Conservation (phyloP, 2,113 vertebrate genomes). For the Peromyscus maniculatus region DNA sequence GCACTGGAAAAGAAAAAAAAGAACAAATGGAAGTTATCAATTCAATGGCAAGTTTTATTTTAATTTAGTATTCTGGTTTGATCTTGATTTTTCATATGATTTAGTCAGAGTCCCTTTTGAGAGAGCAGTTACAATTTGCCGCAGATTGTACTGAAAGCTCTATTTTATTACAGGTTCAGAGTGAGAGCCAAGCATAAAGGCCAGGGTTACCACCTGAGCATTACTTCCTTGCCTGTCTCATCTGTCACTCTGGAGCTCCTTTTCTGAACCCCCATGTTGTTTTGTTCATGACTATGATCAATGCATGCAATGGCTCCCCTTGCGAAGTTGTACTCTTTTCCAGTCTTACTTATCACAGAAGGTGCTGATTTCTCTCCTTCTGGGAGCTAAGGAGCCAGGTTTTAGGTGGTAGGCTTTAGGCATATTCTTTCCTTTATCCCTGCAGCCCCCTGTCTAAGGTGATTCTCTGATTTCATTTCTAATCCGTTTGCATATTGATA, state of each 20-base stretch:
- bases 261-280: fast-evolving
- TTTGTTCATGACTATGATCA: not conserved
- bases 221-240: not conserved
- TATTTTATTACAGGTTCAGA: not conserved
- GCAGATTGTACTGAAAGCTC: not conserved
- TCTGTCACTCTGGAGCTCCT: not conserved
- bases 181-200: not conserved
- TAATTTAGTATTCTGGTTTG: not conserved
- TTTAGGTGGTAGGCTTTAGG: not conserved
- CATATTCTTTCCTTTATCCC: not conserved
- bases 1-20: not conserved
- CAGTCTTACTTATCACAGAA: not conserved
- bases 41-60: not conserved
- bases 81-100: not conserved
- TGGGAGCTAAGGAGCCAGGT: not conserved
- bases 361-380: not conserved
- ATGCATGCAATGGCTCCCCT: fast-evolving
- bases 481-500: not conserved
- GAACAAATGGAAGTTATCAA: not conserved
- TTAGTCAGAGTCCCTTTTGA: not conserved
- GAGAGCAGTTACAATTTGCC: not conserved
- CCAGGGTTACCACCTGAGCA: not conserved
- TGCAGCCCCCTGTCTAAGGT: not conserved
- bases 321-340: not conserved
- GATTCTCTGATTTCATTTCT: not conserved